Conservation (phyloP, 2,113 vertebrate species). For the Globicephala melas region DNA sequence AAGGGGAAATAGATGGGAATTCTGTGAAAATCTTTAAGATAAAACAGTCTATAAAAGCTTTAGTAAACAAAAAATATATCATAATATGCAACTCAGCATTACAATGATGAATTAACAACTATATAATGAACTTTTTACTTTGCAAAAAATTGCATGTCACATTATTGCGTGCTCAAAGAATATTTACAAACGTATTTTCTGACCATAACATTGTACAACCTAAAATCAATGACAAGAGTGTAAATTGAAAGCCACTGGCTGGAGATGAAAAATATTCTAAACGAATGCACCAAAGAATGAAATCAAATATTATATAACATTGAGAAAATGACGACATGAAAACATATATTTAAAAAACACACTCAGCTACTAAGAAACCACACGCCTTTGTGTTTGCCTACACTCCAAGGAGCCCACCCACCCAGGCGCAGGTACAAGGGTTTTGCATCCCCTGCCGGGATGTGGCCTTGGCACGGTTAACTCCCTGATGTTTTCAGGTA, state of each 20-base stretch:
- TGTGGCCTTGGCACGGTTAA: fast-evolving
- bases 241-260: neutral
- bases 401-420: fast-evolving
- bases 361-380: neutral
- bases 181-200: neutral
- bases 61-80: neutral
- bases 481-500: neutral
- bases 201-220: neutral
- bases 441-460: neutral
- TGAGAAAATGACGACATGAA: neutral
- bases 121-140: neutral
- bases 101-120: neutral
- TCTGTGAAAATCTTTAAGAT: neutral
- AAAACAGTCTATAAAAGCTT: neutral
- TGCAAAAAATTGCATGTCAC: neutral
- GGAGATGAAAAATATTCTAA: neutral
- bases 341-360: neutral
- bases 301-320: neutral
- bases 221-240: neutral
- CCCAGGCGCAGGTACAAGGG: fast-evolving
- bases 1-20: neutral
- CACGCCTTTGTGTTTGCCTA: fast-evolving
- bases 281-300: neutral
- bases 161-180: neutral
- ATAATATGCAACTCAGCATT: neutral